Percentiles rank a stretch among this genome's conserved stretches.
Conservation (phyloP, 2,797 vertebrate genomes). For the Cygnus olor region DNA sequence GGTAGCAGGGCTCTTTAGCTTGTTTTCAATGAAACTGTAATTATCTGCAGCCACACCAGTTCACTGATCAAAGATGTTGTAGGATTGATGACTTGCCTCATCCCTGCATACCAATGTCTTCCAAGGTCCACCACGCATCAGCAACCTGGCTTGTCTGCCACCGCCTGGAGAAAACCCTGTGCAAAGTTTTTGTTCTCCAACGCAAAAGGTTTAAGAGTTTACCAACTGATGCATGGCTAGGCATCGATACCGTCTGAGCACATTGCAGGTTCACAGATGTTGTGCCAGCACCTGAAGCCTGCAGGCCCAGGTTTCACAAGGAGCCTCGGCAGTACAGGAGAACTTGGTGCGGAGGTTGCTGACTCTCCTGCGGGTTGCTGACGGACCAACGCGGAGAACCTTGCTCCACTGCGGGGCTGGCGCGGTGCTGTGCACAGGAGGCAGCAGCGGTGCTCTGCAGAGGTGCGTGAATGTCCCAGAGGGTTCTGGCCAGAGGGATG, state of each 20-base stretch:
- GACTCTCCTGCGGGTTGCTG: not conserved
- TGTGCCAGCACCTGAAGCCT: not conserved
- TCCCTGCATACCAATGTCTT: not conserved
- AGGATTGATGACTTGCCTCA: not conserved
- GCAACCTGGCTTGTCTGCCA: not conserved
- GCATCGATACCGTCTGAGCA: too few relatives aligned
- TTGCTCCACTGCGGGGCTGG: rapidly evolving
- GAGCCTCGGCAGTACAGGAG: not conserved
- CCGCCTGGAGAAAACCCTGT: not conserved
- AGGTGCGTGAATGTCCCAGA: rapidly evolving
- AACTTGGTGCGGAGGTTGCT: not conserved
- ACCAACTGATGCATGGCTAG: rapidly evolving
- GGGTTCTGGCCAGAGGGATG: not conserved
- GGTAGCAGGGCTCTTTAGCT: not conserved
- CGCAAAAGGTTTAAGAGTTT: too few relatives aligned
- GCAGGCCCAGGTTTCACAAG: not conserved
- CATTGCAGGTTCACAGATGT: not conserved
- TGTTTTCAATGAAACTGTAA: not conserved
- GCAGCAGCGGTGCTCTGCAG: rapidly evolving
- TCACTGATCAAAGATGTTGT: not conserved
- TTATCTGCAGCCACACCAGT: not conserved
- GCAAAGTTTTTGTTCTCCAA: not conserved
- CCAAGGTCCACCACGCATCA: not conserved
- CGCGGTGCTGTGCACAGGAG: not conserved
- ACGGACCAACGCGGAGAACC: not conserved